Percentiles rank a stretch among this genome's conserved stretches.
Conservation (phyloP, 1,140 invertebrate species). For the Drosophila watanabei region DNA sequence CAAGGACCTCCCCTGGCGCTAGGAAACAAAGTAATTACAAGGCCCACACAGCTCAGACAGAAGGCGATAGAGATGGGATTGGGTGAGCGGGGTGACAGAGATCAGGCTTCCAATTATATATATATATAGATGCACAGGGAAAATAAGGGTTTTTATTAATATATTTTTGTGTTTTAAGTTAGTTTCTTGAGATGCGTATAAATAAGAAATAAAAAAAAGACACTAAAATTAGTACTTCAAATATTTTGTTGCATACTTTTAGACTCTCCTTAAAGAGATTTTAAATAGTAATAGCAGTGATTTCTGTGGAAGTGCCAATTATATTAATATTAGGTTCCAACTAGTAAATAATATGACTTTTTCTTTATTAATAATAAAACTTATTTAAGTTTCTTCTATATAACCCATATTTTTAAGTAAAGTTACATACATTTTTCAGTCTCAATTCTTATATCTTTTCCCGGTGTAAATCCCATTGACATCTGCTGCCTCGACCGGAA, state of each 20-base stretch:
- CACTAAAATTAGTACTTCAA: too few species aligned
- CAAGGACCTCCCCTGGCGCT: conserved; percentile 66
- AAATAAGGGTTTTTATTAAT: background rate
- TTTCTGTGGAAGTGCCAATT: too few species aligned
- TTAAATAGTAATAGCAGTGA: too few species aligned
- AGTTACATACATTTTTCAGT: background rate
- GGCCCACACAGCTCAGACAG: conserved; percentile 22
- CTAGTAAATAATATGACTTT: too few species aligned
- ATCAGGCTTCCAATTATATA: conserved; percentile 11
- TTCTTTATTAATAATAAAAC: background rate
- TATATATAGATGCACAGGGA: conserved; percentile 3
- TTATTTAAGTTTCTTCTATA: background rate
- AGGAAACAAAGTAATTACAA: conserved; percentile 80
- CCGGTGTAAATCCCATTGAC: conserved; percentile 34
- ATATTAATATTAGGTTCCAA: too few species aligned
- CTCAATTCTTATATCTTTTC: background rate
- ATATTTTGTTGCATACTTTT: too few species aligned
- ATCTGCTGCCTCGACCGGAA: conserved; percentile 46
- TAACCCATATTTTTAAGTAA: background rate
- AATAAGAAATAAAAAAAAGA: too few species aligned
- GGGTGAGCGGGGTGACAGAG: background rate
- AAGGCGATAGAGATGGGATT: background rate
- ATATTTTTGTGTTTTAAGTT: background rate
- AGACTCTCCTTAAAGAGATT: too few species aligned
- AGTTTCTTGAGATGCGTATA: too few species aligned